phyloP scores from a whole-genome alignment of 2,113 vertebrate genomes.

The Sylvietta virens region DNA sequence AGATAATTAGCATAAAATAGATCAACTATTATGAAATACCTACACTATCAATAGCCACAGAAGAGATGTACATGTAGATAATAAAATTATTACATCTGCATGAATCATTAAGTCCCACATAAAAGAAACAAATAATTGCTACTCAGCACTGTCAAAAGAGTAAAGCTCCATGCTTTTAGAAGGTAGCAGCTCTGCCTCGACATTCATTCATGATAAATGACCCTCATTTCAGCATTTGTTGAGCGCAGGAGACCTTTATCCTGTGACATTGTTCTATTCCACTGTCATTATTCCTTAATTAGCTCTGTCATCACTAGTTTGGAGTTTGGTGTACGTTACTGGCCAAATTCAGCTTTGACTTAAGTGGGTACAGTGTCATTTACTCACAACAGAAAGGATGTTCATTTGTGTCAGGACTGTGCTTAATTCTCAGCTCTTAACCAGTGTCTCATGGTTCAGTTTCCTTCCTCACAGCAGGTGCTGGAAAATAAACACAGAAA shows the following conservation, averaged over 20 bases:
- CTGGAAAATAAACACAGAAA: neutral
- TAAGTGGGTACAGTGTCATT: neutral
- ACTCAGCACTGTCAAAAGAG: neutral
- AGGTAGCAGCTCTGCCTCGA: neutral
- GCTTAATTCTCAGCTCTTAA: neutral
- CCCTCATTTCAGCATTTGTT: conserved; percentile 50
- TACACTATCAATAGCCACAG: neutral
- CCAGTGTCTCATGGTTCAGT: neutral
- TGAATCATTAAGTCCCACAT: neutral
- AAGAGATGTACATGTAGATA: neutral
- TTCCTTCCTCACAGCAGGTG: neutral
- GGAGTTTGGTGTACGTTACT: neutral
- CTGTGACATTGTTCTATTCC: conserved; percentile 45
- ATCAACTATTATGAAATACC: neutral
- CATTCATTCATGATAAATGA: conserved; percentile 65
- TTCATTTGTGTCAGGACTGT: neutral
- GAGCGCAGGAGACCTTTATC: conserved; percentile 44
- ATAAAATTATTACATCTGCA: neutral
- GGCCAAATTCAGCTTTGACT: conserved; percentile 1
- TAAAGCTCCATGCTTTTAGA: neutral
- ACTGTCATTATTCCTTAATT: conserved; percentile 64
- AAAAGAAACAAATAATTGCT: conserved; percentile 14
- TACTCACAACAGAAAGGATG: neutral
- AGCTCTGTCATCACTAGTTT: conserved; percentile 13
- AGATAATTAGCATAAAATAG: neutral